Evolutionary conservation across 2,888 invertebrate species (phyloP), one percentile per base, ranked within the genome.

Genomic region (Drosophila tanythrix): DNA sequence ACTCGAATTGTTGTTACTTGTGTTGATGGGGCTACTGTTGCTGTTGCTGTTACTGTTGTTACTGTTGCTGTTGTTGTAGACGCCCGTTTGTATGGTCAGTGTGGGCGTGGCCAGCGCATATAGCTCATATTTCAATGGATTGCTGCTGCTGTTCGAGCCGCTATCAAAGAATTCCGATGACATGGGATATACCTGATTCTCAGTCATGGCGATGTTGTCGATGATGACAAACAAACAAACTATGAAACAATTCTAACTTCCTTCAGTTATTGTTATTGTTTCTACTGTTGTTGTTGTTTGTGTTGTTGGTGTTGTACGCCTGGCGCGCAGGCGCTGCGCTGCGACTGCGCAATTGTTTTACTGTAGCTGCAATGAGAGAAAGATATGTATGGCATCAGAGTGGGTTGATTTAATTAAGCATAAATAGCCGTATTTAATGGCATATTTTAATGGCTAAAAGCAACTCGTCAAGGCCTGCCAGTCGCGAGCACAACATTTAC

Each of bases 121-220:
- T 64, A 92, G 66, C 75, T 93, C 93, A 83, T 92, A 92, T 78
- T 92, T 93, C 70, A 93, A 71, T 58, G 92, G 83, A 82, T 93
- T 92, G 84, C 90, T 93, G 87, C 89, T 90, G 82, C 92, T 92
- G 78, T 92, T 92, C 69, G 93, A 93, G 81, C 93, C 92, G 70
- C 88, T 92, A 90, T 93, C 93, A 88, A 93, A 93, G 83, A 93
- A 92, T 84, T 93, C 93, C 77, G 93, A 91, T 87, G 93, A 92
- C 91, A 92, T 92, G 84, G 92, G 85, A 83, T 91, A 93, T 72
- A 93, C 59, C 90, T 93, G 93, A 87, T 93, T 93, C 78, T 93
- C 93, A 88, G 93, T 93, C 93, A 93, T 93, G 78, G 82, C 91
- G 84, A 68, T 38, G 36, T 13, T 25, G 7, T 15, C 15, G 33